Evolutionary conservation across 23 tunicate species (phyloP), one percentile per base, ranked within the genome.

Genomic region (Clavelina lepadiformis): DNA sequence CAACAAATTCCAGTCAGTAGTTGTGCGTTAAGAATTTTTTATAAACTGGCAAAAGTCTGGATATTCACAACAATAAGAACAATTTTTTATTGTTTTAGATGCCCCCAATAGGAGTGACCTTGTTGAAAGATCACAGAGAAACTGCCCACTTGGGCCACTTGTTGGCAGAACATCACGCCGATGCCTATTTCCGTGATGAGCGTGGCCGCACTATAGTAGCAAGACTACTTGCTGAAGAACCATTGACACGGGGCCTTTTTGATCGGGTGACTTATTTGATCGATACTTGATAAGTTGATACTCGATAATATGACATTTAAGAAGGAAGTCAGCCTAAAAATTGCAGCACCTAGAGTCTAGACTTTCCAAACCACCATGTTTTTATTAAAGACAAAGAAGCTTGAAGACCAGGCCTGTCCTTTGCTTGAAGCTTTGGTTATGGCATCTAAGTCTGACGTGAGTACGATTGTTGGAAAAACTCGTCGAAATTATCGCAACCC

Each of bases 91-190:
- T 24, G 5, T 52, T 51, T 35, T 71, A 88, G 97, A 81, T 94
- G 88, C 87, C 99, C 22, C 95, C 99, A 1, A 81, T 94, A 23
- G 99, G 85, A 26, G 85, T 94, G n/a, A 95, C 99, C 19, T 54
- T 94, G 31, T 71, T 94, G 33, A 94, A 94, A 56, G 80, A 86
- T 50, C 91, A 94, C 46, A 80, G 82, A 21, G 91, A 94, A 18
- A 80, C 81, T 22, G 99, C 95, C 41, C n/a, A n/a, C n/a, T n/a
- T n/a, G n/a, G n/a, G n/a, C n/a, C 76, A 86, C 38, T 63, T 94
- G 18, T 61, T 94, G 26, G 70, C 74, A 31, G 82, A 71, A 18
- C 91, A 94, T 38, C 83, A 72, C 36, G 91, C 91, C 2, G 81
- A 94, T 65, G 66, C 86, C 11, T 77, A 94, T 77, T 79, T 86